These are phyloP conservation scores for Spheniscus humboldti DNA, from an alignment of 2,797 vertebrate species.

Conservation along the genomic window DNA sequence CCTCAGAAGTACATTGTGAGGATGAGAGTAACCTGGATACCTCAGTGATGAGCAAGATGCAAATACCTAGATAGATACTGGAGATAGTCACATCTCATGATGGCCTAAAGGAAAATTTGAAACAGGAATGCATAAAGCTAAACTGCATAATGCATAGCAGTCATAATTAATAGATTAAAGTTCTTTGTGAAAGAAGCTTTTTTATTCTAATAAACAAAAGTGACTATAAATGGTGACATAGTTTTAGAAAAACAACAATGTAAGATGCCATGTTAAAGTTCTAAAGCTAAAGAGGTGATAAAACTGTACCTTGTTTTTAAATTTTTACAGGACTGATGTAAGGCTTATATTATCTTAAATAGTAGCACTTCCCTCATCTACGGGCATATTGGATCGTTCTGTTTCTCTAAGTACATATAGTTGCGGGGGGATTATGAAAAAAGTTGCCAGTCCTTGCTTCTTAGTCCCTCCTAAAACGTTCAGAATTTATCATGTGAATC, in stretches of 20 bases:
- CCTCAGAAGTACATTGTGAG: neutral
- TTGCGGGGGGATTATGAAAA: neutral
- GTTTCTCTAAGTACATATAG: neutral
- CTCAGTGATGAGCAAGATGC: slow-evolving; percentile 18
- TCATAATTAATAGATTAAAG: slow-evolving; percentile 42
- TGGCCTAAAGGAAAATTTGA: slow-evolving; percentile 32
- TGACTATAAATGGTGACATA: neutral
- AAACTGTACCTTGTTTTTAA: neutral
- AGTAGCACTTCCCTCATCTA: neutral
- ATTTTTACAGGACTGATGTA: neutral
- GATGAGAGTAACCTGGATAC: slow-evolving; percentile 31
- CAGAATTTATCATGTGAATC: neutral
- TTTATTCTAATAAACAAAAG: neutral
- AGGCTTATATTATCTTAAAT: neutral
- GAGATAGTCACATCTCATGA: slow-evolving; percentile 19
- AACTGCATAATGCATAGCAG: slow-evolving; percentile 16
- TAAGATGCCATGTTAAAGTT: neutral
- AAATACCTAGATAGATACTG: slow-evolving; percentile 4
- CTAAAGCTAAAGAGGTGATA: neutral
- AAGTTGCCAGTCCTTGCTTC: neutral
- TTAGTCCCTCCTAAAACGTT: neutral
- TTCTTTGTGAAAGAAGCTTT: slow-evolving; percentile 2
- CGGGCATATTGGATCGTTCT: neutral
- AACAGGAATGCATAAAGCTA: slow-evolving; percentile 12
- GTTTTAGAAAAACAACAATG: neutral